phyloP scores from a whole-genome alignment of 2,797 vertebrate species.

The Sarcophilus harrisii region DNA sequence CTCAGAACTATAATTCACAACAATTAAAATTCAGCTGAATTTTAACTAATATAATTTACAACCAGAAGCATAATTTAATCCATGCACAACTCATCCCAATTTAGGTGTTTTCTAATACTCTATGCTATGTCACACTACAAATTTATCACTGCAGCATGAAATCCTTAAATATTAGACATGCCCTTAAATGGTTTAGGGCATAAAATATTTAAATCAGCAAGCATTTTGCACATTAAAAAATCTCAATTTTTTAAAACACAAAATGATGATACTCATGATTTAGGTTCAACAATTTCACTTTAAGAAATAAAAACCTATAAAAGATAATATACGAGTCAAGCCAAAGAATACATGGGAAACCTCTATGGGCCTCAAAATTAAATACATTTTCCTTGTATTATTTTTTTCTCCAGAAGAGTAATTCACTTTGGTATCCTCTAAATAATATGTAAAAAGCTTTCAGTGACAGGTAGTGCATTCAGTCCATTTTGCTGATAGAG shows the following conservation, averaged over 20 bases:
- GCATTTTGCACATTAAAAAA: conserved; percentile 28
- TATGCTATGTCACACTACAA: conserved; percentile 48
- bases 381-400: conserved; percentile 75
- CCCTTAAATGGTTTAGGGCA: conserved; percentile 48
- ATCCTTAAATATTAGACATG: conserved; percentile 26
- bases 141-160: conserved; percentile 46
- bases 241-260: conserved; percentile 41
- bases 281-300: background rate
- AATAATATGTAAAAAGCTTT: conserved; percentile 78
- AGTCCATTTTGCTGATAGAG: conserved; percentile 49
- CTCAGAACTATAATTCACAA: conserved; percentile 59
- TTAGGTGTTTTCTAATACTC: conserved; percentile 52
- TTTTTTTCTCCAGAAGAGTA: conserved; percentile 69
- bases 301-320: conserved; percentile 38
- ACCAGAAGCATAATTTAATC: conserved; percentile 53
- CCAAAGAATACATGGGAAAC: conserved; percentile 58
- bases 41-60: conserved; percentile 71
- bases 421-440: conserved; percentile 79
- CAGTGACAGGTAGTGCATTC: conserved; percentile 71
- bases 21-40: conserved; percentile 72
- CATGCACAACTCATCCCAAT: conserved; percentile 50
- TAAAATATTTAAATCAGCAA: conserved; percentile 50
- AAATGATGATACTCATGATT: conserved; percentile 45
- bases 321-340: conserved; percentile 48
- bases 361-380: conserved; percentile 71